Percentiles rank a stretch among this genome's conserved stretches.
phyloP scores from a whole-genome alignment of 1,140 invertebrate genomes.

The Holotrichia oblita region DNA sequence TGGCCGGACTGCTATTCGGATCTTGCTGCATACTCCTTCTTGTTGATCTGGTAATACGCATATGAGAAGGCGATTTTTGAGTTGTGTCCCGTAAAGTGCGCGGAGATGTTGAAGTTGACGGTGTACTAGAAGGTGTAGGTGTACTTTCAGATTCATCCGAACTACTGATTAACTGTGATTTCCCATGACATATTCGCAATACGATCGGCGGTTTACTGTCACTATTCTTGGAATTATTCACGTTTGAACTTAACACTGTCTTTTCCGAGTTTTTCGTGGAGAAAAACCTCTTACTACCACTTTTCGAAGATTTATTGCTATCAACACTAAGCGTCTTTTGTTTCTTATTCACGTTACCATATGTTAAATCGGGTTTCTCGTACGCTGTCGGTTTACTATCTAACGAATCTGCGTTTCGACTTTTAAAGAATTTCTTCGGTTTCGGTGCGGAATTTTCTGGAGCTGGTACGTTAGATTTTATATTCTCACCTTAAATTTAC shows the following conservation, averaged over 20 bases:
- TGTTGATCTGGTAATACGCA: slow-evolving; percentile 55
- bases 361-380: slow-evolving; percentile 43
- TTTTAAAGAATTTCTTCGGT: slow-evolving; percentile 92
- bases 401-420: slow-evolving; percentile 73
- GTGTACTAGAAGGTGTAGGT: slow-evolving; percentile 55
- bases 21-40: slow-evolving; percentile 59
- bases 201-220: slow-evolving; percentile 73
- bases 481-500: slow-evolving; percentile 14
- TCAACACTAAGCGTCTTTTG: slow-evolving; percentile 39
- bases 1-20: slow-evolving; percentile 56
- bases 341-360: slow-evolving; percentile 50
- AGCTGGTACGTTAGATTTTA: not conserved
- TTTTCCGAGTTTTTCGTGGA: slow-evolving; percentile 58
- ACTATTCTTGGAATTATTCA: slow-evolving; percentile 59
- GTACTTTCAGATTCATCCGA: slow-evolving; percentile 59
- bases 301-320: slow-evolving; percentile 19
- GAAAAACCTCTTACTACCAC: slow-evolving; percentile 52
- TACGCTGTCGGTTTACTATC: slow-evolving; percentile 57
- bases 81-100: slow-evolving; percentile 51
- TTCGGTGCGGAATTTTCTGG: slow-evolving; percentile 62
- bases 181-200: slow-evolving; percentile 73
- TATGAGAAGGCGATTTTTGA: slow-evolving; percentile 44
- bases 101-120: slow-evolving; percentile 57
- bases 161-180: slow-evolving; percentile 66
- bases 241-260: slow-evolving; percentile 58